These are phyloP conservation scores for Eulemur macaco DNA, from an alignment of 2,113 vertebrate genomes.

Conservation along the genomic window DNA sequence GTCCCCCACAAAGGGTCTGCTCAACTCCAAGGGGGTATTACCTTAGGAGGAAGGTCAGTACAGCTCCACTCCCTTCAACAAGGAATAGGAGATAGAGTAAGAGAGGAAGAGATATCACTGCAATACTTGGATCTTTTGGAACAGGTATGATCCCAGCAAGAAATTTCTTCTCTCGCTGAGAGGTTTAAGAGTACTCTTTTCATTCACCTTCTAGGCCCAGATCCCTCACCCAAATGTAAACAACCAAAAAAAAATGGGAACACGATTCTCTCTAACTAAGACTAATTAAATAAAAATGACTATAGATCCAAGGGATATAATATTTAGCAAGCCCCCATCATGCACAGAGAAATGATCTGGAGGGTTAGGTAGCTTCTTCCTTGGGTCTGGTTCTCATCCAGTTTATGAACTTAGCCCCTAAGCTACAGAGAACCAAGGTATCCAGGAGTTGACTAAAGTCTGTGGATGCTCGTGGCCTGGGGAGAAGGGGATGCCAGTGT, in stretches of 20 bases:
- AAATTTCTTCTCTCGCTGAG: neutral
- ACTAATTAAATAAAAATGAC: constrained; percentile 45
- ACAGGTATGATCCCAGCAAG: neutral
- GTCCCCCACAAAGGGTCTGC: accelerated
- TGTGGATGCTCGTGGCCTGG: too few species aligned
- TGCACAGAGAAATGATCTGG: neutral
- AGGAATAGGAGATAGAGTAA: neutral
- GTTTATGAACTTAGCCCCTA: neutral
- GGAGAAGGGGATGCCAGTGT: neutral
- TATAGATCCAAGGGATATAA: neutral
- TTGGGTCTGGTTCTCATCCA: neutral
- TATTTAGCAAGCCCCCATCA: neutral
- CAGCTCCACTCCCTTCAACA: neutral
- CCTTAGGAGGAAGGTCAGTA: neutral
- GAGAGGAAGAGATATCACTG: neutral
- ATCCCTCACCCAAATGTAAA: constrained; percentile 1
- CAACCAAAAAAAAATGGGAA: neutral
- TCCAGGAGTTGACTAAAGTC: neutral
- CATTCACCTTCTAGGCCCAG: neutral
- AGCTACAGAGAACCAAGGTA: neutral
- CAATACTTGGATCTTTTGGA: neutral
- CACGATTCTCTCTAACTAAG: constrained; percentile 36
- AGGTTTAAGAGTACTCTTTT: neutral
- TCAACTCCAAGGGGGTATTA: neutral
- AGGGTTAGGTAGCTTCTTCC: neutral